Evolutionary conservation across 2,113 vertebrate species (phyloP).

Genomic region (Synchiropus splendidus): DNA sequence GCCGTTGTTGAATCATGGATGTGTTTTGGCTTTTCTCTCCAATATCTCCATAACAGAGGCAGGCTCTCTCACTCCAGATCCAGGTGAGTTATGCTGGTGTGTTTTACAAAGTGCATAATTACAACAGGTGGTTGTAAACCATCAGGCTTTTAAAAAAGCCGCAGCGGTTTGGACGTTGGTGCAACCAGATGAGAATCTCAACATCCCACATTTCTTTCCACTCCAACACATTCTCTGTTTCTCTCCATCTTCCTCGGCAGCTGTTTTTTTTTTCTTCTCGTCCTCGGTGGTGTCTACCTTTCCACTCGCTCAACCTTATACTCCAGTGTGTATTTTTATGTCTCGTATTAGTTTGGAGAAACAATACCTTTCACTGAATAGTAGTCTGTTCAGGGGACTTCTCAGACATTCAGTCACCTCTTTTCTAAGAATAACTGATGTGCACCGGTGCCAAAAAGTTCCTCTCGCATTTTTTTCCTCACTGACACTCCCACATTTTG

Average conservation of each 20-base stretch:
- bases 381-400: constrained; percentile 51
- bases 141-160: constrained; percentile 28
- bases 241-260: constrained; percentile 19
- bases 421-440: constrained; percentile 61
- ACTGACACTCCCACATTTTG: constrained; percentile 35
- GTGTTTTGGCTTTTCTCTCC: too few relatives aligned
- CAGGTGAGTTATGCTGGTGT: constrained; percentile 26
- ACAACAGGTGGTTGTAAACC: constrained; percentile 44
- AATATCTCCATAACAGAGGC: too few relatives aligned
- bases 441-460: constrained; percentile 40
- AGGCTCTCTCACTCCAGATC: constrained; percentile 1
- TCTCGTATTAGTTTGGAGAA: constrained; percentile 46
- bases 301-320: constrained; percentile 45
- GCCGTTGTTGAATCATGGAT: too few relatives aligned
- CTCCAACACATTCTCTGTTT: constrained; percentile 9
- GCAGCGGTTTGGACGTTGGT: constrained; percentile 24
- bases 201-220: constrained; percentile 39
- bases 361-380: constrained; percentile 55
- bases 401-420: constrained; percentile 71
- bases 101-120: constrained; percentile 37
- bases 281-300: constrained; percentile 52
- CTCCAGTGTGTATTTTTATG: constrained; percentile 56
- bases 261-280: constrained; percentile 34
- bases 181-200: constrained; percentile 44
- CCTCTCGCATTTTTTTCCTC: constrained; percentile 37